Percentiles rank a stretch among this genome's conserved stretches.
Evolutionary conservation across 2,797 vertebrate species (phyloP).

Genomic region (Amphiprion clarkii): DNA sequence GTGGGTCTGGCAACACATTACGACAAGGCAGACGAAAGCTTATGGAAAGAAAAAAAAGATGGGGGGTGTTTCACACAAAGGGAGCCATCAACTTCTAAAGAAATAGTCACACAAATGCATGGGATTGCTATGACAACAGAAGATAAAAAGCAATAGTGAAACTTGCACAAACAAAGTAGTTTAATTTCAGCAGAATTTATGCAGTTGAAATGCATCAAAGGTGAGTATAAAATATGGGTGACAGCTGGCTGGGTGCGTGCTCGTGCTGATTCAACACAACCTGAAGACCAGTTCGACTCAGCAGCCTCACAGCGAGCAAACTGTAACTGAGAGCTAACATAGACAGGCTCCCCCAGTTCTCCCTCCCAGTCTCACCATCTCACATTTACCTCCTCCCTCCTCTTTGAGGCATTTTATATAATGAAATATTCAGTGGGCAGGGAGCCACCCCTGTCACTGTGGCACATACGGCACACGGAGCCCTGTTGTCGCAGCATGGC

Average conservation of each 20-base stretch:
- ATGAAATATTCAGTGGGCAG: constrained; percentile 60
- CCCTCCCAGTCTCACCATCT: constrained; percentile 19
- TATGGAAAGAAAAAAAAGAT: neutral
- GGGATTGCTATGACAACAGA: neutral
- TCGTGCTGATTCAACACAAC: constrained; percentile 39
- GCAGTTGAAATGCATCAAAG: constrained; percentile 20
- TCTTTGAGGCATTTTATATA: constrained; percentile 42
- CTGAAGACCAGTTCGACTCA: constrained; percentile 24
- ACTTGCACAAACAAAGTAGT: neutral
- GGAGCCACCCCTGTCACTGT: constrained; percentile 32
- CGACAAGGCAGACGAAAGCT: constrained; percentile 21
- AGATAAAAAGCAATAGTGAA: constrained; percentile 9
- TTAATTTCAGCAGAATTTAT: constrained; percentile 2
- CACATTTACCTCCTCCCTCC: constrained; percentile 28
- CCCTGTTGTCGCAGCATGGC: constrained; percentile 26
- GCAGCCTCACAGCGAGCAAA: constrained; percentile 20
- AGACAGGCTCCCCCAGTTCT: constrained; percentile 14
- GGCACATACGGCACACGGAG: constrained; percentile 44
- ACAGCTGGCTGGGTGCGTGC: constrained; percentile 11
- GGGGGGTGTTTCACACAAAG: neutral
- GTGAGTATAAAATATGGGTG: constrained; percentile 10
- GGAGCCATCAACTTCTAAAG: constrained; percentile 3
- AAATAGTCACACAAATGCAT: neutral
- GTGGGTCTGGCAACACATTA: constrained; percentile 24
- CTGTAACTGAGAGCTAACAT: constrained; percentile 39